Percentiles rank a stretch among this genome's conserved stretches.
phyloP scores from a whole-genome alignment of 2,797 vertebrate species.

The Premnoplex brunnescens region DNA sequence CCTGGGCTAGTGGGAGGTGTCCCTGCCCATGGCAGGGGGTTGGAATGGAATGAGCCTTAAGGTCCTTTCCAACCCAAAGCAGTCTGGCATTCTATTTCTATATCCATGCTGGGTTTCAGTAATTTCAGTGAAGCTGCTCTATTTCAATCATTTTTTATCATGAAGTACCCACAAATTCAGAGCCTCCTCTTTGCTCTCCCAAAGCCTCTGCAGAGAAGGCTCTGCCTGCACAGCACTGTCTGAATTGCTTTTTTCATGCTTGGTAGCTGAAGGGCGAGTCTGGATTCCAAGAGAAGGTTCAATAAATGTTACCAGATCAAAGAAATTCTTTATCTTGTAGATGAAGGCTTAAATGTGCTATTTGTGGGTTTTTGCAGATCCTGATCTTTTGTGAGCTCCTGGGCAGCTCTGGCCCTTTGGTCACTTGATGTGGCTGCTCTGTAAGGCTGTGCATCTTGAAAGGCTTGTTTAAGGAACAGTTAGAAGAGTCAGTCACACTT shows the following conservation, averaged over 20 bases:
- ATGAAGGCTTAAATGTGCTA: background rate
- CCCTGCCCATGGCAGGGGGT: background rate
- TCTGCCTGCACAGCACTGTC: background rate
- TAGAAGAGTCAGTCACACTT: background rate
- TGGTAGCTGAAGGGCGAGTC: background rate
- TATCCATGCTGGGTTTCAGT: fast-evolving
- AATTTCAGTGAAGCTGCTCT: background rate
- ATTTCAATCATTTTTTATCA: background rate
- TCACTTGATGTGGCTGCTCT: background rate
- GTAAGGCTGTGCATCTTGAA: background rate
- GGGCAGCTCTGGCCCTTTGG: background rate
- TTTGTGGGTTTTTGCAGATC: background rate
- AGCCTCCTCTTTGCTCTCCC: background rate
- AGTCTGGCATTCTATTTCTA: background rate
- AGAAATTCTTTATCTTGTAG: background rate
- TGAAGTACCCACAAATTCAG: background rate
- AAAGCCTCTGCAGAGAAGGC: background rate
- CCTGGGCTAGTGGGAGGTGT: too few species aligned
- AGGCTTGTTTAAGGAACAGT: background rate
- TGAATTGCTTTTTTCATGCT: background rate
- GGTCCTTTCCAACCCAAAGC: background rate
- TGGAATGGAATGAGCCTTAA: background rate
- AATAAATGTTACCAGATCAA: background rate
- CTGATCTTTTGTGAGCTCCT: background rate
- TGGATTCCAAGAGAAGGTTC: background rate